phyloP scores from a whole-genome alignment of 2,113 vertebrate species.

The Hippoglossus stenolepis region DNA sequence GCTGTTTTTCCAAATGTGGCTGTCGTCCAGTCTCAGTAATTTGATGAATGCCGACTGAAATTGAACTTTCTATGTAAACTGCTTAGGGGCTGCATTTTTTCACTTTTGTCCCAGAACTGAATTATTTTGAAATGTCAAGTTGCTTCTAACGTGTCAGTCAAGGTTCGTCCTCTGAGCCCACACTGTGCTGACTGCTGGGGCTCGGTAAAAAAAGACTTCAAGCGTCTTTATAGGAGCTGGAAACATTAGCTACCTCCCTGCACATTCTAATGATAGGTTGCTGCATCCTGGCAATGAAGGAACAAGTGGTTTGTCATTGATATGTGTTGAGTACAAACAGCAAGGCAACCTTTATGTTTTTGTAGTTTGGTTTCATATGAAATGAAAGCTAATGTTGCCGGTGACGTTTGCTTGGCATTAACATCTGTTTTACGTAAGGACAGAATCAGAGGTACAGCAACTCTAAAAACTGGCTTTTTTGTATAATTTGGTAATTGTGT shows the following conservation, averaged over 20 bases:
- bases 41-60: neutral
- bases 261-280: conserved; percentile 64
- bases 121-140: conserved; percentile 62
- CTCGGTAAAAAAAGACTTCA: conserved; percentile 18
- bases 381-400: conserved; percentile 12
- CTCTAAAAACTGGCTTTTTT: neutral
- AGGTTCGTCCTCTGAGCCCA: conserved; percentile 36
- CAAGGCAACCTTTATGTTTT: conserved; percentile 3
- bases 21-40: neutral
- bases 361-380: neutral
- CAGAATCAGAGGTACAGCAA: no score
- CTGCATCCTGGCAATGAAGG: conserved; percentile 44
- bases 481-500: no score
- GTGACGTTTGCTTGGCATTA: neutral
- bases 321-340: conserved; percentile 31
- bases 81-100: neutral
- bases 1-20: neutral
- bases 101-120: conserved; percentile 16
- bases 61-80: neutral
- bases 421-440: no score
- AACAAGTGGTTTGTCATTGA: conserved; percentile 49
- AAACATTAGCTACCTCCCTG: conserved; percentile 62
- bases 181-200: conserved; percentile 41
- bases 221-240: conserved; percentile 53
- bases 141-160: conserved; percentile 16